These are phyloP conservation scores for Microctenopoma steveboyesi DNA, from an alignment of 2,797 vertebrate species.

Conservation along the genomic window DNA sequence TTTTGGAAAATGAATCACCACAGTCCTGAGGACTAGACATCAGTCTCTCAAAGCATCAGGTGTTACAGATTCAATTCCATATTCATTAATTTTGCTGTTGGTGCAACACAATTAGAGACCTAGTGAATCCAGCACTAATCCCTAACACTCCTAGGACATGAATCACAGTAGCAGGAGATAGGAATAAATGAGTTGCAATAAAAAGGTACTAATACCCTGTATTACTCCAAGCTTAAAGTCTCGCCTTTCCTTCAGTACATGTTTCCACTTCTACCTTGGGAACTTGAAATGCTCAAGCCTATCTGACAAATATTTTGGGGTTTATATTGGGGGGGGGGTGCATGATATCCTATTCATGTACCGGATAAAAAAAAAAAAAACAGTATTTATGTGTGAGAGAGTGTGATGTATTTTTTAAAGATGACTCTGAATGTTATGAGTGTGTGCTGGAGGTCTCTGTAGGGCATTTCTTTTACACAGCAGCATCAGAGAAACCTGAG, in stretches of 20 bases:
- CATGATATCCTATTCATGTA: slow-evolving; percentile 5
- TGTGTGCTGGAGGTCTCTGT: slow-evolving; percentile 21
- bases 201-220: slow-evolving; percentile 75
- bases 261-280: slow-evolving; percentile 52
- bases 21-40: slow-evolving; percentile 26
- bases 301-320: slow-evolving; percentile 58
- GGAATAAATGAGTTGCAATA: slow-evolving; percentile 76
- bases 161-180: slow-evolving; percentile 66
- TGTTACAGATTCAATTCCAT: slow-evolving; percentile 61
- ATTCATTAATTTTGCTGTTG: slow-evolving; percentile 71
- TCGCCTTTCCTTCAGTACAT: slow-evolving; percentile 46
- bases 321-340: slow-evolving; percentile 28
- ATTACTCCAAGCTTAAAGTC: slow-evolving; percentile 69
- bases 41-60: slow-evolving; percentile 53
- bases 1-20: slow-evolving; percentile 44
- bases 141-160: slow-evolving; percentile 69
- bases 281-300: slow-evolving; percentile 36
- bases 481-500: neutral
- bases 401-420: slow-evolving; percentile 25
- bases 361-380: slow-evolving; percentile 12
- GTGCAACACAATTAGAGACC: slow-evolving; percentile 68
- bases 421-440: slow-evolving; percentile 42
- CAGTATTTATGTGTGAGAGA: slow-evolving; percentile 6
- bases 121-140: slow-evolving; percentile 75
- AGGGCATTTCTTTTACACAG: slow-evolving; percentile 7